These are phyloP conservation scores for Coecobrya sp. DNA, from an alignment of 2,888 invertebrate genomes.

Conservation along the genomic window DNA sequence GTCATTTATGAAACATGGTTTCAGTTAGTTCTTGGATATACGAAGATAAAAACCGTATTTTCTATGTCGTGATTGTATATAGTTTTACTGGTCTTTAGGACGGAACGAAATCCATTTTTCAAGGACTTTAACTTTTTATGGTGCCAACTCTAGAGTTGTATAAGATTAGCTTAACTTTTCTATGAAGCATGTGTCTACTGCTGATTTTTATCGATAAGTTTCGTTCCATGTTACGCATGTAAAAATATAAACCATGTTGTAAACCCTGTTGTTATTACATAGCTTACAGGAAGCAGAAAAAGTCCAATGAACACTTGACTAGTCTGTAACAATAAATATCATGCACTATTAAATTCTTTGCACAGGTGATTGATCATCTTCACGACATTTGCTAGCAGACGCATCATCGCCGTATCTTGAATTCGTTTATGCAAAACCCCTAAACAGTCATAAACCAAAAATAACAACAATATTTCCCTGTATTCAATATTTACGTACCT, in stretches of 20 bases:
- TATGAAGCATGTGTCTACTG: constrained; percentile 3
- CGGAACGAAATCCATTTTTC: constrained; percentile 70
- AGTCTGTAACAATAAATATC: constrained; percentile 68
- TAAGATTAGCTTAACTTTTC: constrained; percentile 34
- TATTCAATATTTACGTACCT: too few relatives aligned
- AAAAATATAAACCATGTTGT: constrained; percentile 25
- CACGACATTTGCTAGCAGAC: constrained; percentile 12
- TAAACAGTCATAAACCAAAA: constrained; percentile 40
- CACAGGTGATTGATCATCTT: constrained; percentile 79
- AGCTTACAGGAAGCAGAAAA: constrained; percentile 50
- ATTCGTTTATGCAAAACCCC: neutral
- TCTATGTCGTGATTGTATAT: constrained; percentile 9
- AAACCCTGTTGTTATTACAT: neutral
- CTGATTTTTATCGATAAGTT: constrained; percentile 40
- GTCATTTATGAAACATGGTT: neutral
- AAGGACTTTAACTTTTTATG: constrained; percentile 52
- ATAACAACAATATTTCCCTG: neutral
- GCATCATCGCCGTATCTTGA: neutral
- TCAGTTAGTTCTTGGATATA: constrained; percentile 61
- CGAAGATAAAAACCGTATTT: neutral
- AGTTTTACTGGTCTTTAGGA: constrained; percentile 66
- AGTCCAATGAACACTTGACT: constrained; percentile 42
- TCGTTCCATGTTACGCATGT: constrained; percentile 66
- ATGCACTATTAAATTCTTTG: constrained; percentile 79
- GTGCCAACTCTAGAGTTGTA: constrained; percentile 39